Base-by-base conservation (phyloP, 2,113 vertebrate species). In the Chinchilla lanigera region DNA sequence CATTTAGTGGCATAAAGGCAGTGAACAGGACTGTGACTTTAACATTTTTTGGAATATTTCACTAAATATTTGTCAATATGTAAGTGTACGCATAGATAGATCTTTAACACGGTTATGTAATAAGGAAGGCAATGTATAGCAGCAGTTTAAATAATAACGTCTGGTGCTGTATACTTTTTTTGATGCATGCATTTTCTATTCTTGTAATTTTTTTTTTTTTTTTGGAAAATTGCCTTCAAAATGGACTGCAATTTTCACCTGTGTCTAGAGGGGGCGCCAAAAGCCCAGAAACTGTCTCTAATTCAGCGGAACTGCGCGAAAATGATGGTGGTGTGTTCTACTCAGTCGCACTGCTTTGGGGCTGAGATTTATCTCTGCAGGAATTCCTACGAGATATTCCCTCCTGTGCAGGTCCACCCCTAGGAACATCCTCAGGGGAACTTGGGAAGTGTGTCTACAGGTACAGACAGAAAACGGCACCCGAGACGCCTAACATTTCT, bases 251-350 rank as follows among this genome's bases (percentile, higher is more conserved):
- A 77, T 98, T 96, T 86, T 80, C 24, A 14, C 7, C 75, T 61
- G 13, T 9, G 69, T 98, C 98, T 98, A 98, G 97, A 99, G 99
- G 98, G 99, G 99, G 99, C 98, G 98, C 99, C 99, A 99, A 98
- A 98, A 95, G 99, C 98, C 98, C 98, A 99, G 98, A 98, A 99
- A 99, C 98, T 97, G 97, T 73, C 9, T 30, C 16, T 22, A 69
- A 82, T 38, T 33, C 80, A 0, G 65, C 5, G 80, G 84, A 52
- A 44, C 41, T 8, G 90, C 73, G 1, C 90, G 61, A 47, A 61
- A 93, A 77, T 28, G 35, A 1, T 8, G n/a, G 47, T 3, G 90
- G 96, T 28, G 81, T 60, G 78, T 63, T 92, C n/a, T 44, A 17
- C 44, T 87, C 91, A 9, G 13, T 44, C 71, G 63, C 35, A 65